Conservation (phyloP, 1,140 invertebrate genomes). For the Cherax destructor region DNA sequence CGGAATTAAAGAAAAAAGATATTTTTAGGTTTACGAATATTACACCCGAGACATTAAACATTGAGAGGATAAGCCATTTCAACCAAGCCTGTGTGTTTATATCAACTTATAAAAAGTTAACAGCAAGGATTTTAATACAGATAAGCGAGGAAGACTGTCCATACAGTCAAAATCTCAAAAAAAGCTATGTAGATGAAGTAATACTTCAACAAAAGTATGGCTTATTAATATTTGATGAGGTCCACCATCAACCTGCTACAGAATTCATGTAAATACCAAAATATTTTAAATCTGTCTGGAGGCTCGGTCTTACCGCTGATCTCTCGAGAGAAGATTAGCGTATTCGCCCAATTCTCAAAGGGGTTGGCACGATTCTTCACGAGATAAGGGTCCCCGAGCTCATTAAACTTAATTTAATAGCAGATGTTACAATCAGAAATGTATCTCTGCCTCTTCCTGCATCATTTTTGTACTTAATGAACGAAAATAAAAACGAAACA, state of each 20-base stretch:
- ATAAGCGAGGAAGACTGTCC: too few species aligned
- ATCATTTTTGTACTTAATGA: too few species aligned
- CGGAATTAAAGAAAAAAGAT: not conserved
- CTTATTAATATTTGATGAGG: conserved; percentile 26
- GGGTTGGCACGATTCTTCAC: not conserved
- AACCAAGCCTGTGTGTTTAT: not conserved
- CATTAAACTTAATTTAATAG: too few species aligned
- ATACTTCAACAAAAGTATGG: not conserved
- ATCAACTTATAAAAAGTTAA: not conserved
- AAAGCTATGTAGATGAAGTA: too few species aligned
- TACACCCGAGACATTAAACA: not conserved
- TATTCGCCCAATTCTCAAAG: not conserved
- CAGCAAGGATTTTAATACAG: not conserved
- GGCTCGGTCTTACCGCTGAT: conserved; percentile 30
- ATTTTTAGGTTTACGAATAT: not conserved
- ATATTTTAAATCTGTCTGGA: conserved; percentile 3
- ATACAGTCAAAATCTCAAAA: too few species aligned
- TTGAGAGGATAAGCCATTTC: not conserved
- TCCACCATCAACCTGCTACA: conserved; percentile 14
- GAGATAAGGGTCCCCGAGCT: not conserved
- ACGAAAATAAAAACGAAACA: too few species aligned
- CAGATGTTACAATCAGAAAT: too few species aligned
- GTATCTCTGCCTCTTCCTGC: too few species aligned
- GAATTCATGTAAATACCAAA: not conserved
- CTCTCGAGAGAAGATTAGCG: not conserved